Conservation (phyloP, 30 jellyfish, hydroid and myxozoan genomes). For the Catostylus mosaicus region DNA sequence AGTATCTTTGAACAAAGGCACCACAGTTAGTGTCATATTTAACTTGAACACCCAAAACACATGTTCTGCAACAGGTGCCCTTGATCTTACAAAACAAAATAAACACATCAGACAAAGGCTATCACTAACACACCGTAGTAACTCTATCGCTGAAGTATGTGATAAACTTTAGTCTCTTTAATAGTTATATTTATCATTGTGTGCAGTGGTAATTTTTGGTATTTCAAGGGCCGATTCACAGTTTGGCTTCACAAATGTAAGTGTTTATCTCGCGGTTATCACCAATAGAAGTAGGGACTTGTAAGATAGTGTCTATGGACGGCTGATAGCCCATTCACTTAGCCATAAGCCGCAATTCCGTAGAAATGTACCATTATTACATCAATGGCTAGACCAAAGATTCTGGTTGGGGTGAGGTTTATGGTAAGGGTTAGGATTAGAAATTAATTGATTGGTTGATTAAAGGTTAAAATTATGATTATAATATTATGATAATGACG, state of each 20-base stretch:
- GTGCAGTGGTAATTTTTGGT: neutral
- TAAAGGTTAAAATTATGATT: too few relatives aligned
- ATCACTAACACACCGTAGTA: too few relatives aligned
- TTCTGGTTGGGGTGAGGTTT: too few relatives aligned
- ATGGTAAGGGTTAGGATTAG: too few relatives aligned
- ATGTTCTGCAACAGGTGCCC: neutral
- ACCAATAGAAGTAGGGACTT: neutral
- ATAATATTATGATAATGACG: too few relatives aligned
- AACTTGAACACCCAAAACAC: constrained; percentile 1
- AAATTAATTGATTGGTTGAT: too few relatives aligned
- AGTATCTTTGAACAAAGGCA: neutral
- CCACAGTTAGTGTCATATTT: neutral
- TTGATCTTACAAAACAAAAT: neutral
- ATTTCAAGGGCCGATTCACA: neutral
- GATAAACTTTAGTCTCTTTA: too few relatives aligned
- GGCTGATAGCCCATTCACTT: neutral
- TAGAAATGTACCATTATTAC: too few relatives aligned
- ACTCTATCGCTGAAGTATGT: too few relatives aligned
- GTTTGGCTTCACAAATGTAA: neutral
- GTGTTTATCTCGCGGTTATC: neutral
- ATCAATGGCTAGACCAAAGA: too few relatives aligned
- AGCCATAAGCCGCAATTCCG: neutral
- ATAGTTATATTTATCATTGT: too few relatives aligned
- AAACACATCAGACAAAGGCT: neutral
- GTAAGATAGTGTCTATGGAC: neutral